Percentiles rank a stretch among this genome's conserved stretches.
Conservation (phyloP, 64 coral and sea anemone genomes). For the Anthopleura sola region DNA sequence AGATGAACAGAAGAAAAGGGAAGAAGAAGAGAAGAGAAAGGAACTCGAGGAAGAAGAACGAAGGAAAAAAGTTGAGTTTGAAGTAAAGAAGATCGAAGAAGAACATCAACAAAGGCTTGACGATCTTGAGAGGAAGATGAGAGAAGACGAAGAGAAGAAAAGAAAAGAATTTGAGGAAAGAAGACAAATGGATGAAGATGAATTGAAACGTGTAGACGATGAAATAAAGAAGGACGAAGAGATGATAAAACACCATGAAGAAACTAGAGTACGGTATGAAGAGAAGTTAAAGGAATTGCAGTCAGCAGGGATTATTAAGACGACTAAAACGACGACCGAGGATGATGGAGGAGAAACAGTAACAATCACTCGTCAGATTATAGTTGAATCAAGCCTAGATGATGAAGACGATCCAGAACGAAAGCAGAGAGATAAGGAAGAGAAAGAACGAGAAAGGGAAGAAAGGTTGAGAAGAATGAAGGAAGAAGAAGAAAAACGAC, state of each 20-base stretch:
- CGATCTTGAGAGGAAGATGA: slow-evolving; percentile 29
- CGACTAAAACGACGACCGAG: background rate
- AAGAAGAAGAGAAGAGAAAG: slow-evolving; percentile 34
- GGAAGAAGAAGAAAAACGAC: slow-evolving; percentile 21
- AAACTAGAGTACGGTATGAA: slow-evolving; percentile 24
- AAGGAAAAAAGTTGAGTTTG: slow-evolving; percentile 27
- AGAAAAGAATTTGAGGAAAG: slow-evolving; percentile 15
- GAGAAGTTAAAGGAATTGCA: slow-evolving; percentile 17
- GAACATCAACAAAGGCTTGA: slow-evolving; percentile 48
- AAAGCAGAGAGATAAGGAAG: background rate
- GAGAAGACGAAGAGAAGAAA: slow-evolving; percentile 42
- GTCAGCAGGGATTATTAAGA: slow-evolving; percentile 1
- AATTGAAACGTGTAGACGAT: slow-evolving; percentile 27
- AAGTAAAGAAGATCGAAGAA: slow-evolving; percentile 51
- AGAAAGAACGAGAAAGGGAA: background rate
- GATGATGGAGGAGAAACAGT: background rate
- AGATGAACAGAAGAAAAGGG: slow-evolving; percentile 28
- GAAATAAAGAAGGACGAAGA: slow-evolving; percentile 43
- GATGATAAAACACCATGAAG: slow-evolving; percentile 20
- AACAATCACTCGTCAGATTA: background rate
- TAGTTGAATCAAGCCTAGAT: slow-evolving; percentile 7
- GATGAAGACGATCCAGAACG: slow-evolving; percentile 5
- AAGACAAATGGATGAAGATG: slow-evolving; percentile 27
- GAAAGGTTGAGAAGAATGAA: background rate
- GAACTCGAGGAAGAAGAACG: slow-evolving; percentile 31